Base-by-base conservation (phyloP, 2,113 vertebrate genomes). In the Melanerpes aurifrons region DNA sequence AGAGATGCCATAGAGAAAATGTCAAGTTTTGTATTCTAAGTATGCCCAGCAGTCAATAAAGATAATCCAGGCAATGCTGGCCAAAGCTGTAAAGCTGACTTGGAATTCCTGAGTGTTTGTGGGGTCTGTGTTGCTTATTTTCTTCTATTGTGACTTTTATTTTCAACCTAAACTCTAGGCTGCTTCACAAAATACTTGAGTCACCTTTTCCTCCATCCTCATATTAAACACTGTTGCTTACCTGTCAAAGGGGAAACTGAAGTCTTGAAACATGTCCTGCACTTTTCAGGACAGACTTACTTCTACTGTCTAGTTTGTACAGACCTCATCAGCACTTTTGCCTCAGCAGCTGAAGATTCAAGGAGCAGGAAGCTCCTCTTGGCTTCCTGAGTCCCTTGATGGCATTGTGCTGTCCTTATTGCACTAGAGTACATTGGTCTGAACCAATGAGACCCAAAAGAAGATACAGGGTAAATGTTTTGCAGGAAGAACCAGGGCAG, bases 1-100 rank as follows among this genome's bases (percentile, higher is more conserved):
- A 87, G n/a, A 85, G 91, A 87, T 62, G 70, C 17, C 70, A 1
- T 63, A 56, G 24, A 87, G 81, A 88, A 10, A n/a, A 0, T 0
- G 3, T 1, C 8, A 56, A 69, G 56, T 91, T 96, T 94, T 96
- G 66, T 95, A 90, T 90, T 81, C 8, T 75, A 43, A 89, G 8
- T 79, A 31, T 75, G 57, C 87, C 62, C 70, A 67, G 24, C n/a
- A 21, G 75, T 95, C 72, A 96, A 95, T 96, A 96, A 96, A 96
- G 89, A 86, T 66, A 70, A 95, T 62, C 37, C 58, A 64, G 70
- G 73, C 54, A 75, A 61, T 67, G 35, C 2, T 80, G 77, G 57
- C 79, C 69, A 56, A 93, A 93, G 64, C 20, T 82, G 28, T 32
- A 75, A 91, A 90, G 50, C 50, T 56, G 0, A 84, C 58, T 91